Conservation (phyloP, 2,113 vertebrate species). For the Daubentonia madagascariensis region DNA sequence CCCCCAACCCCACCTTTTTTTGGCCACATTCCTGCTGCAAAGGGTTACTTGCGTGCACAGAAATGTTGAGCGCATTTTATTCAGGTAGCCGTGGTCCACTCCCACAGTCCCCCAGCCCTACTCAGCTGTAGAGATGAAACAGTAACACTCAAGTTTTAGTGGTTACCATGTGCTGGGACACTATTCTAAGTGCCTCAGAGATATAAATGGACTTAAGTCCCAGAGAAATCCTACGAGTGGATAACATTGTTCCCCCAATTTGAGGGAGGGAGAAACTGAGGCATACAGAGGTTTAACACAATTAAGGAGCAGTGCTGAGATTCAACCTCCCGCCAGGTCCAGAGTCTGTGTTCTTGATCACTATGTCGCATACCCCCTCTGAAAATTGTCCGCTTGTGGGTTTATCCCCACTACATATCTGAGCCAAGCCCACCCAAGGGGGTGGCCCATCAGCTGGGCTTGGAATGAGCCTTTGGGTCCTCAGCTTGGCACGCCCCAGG, state of each 20-base stretch:
- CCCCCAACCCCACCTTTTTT: neutral
- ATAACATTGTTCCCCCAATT: neutral
- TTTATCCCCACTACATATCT: neutral
- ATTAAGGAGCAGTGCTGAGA: neutral
- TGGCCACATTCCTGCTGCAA: neutral
- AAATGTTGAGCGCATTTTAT: no score
- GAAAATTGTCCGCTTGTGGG: accelerated
- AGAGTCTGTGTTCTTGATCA: neutral
- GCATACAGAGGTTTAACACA: neutral
- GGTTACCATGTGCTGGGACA: neutral
- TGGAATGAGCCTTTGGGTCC: neutral
- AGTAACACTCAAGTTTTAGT: neutral
- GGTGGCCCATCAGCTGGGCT: neutral
- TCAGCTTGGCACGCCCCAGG: accelerated
- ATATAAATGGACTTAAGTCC: neutral
- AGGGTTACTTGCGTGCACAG: neutral
- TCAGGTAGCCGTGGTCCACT: neutral
- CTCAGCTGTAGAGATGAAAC: neutral
- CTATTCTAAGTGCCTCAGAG: neutral
- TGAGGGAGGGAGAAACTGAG: neutral
- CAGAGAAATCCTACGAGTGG: neutral
- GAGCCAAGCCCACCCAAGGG: neutral
- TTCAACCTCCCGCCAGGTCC: accelerated
- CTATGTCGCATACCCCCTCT: accelerated
- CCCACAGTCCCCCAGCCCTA: neutral